Evolutionary conservation across 2,888 invertebrate species (phyloP), one percentile per base, ranked within the genome.

Genomic region (Megalurothrips usitatus): DNA sequence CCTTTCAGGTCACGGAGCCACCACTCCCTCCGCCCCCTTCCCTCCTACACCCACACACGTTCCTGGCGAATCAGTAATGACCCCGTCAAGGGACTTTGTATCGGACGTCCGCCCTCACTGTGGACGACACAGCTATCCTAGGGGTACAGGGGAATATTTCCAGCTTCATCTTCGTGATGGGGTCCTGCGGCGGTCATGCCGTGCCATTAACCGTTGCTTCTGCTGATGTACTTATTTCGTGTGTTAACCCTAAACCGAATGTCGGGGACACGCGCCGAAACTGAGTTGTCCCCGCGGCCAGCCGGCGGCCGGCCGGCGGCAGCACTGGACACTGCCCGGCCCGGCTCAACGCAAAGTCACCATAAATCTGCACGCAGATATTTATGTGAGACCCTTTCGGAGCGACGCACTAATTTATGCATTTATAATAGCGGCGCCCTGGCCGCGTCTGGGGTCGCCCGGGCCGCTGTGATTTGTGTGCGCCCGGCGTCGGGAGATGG

Each of bases 381-480:
- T 26, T 75, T 75, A 75, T 75, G 68, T 26, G 68, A 10, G 68
- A 23, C 68, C 68, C 68, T 75, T 23, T 26, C 10, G 68, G 23
- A 12, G 23, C 68, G 9, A 12, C 26, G 12, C 26, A 12, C 68
- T 75, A 75, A 75, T 75, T 26, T 75, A 75, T 75, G 68, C 68
- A 75, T 75, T 75, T 26, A 75, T 75, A 75, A 75, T 75, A 26
- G 68, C 68, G 68, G 68, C 68, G 11, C 68, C 68, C 58, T n/a
- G 58, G 68, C n/a, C 26, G n/a, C 23, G 68, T 75, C 23, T 26
- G 23, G 26, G 23, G 26, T 6, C 26, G 68, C 26, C 23, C 68
- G 1, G 68, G 26, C 26, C 26, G 12, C 68, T 26, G 23, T 23
- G 23, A 23, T 8, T 3, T 23, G 23, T 11, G 68, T 23, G 23